Evolutionary conservation across 2,888 invertebrate genomes (phyloP).

Genomic region (Leuctra nigra): DNA sequence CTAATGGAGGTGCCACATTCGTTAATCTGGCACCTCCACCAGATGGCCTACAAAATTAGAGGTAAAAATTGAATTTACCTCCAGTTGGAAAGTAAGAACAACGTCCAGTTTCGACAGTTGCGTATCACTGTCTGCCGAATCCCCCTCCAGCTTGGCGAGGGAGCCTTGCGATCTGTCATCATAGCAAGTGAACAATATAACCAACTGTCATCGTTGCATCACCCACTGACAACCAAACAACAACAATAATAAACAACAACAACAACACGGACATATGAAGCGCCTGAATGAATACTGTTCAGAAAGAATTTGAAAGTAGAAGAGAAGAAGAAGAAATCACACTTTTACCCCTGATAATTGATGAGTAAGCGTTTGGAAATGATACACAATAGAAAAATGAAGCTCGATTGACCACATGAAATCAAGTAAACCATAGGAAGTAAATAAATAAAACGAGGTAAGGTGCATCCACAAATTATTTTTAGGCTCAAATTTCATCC

Average conservation of each 20-base stretch:
- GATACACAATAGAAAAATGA: background rate
- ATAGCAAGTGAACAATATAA: background rate
- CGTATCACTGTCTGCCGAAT: conserved; percentile 92
- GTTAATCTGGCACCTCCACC: too few species aligned
- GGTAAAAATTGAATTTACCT: too few species aligned
- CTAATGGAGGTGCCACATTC: too few species aligned
- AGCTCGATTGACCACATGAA: too few species aligned
- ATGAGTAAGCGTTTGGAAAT: background rate
- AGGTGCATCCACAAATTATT: conserved; percentile 6
- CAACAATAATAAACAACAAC: conserved; percentile 4
- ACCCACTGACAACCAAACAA: conserved; percentile 7
- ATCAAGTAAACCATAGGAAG: background rate
- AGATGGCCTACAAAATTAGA: too few species aligned
- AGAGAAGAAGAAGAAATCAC: too few species aligned
- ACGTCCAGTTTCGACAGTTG: conserved; percentile 97
- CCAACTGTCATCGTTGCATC: background rate
- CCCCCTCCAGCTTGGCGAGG: conserved; percentile 86
- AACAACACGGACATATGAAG: conserved; percentile 8
- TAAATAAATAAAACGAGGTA: background rate
- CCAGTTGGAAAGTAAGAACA: conserved; percentile 91
- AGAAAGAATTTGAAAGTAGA: background rate
- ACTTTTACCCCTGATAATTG: background rate
- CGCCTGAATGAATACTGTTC: background rate
- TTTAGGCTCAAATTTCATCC: conserved; percentile 7
- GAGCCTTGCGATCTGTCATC: conserved; percentile 76